phyloP scores from a whole-genome alignment of 1,140 invertebrate genomes.

The Mylabris phalerata region DNA sequence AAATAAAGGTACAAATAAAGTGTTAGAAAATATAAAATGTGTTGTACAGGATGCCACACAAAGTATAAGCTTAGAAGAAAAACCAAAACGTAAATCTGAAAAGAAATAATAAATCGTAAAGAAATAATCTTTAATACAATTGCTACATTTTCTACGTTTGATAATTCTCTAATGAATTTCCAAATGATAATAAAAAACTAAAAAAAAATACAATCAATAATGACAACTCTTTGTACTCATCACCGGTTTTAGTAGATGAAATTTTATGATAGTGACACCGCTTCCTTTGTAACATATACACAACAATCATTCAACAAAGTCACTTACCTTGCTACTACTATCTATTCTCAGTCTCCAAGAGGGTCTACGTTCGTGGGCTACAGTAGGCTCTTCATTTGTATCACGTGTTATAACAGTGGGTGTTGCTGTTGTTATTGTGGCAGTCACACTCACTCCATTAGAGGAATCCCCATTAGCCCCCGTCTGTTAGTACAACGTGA shows the following conservation, averaged over 20 bases:
- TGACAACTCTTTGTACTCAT: too few relatives aligned
- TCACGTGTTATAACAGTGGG: constrained; percentile 34
- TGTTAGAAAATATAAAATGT: constrained; percentile 13
- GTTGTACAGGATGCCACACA: constrained; percentile 23
- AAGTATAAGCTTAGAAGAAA: constrained; percentile 28
- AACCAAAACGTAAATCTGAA: constrained; percentile 24
- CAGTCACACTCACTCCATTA: constrained; percentile 45
- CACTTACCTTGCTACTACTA: constrained; percentile 69
- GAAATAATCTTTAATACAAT: neutral
- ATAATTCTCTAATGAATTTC: too few relatives aligned
- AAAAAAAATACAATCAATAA: too few relatives aligned
- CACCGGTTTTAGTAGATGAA: too few relatives aligned
- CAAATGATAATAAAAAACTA: too few relatives aligned
- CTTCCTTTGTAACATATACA: too few relatives aligned
- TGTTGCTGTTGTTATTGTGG: constrained; percentile 51
- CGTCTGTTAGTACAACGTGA: constrained; percentile 21
- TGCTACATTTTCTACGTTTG: too few relatives aligned
- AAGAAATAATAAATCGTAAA: constrained; percentile 14
- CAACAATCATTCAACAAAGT: neutral
- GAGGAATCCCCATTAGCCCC: constrained; percentile 25
- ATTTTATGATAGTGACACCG: too few relatives aligned
- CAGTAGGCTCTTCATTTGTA: constrained; percentile 30
- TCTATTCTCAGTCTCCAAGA: constrained; percentile 86
- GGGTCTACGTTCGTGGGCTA: constrained; percentile 64
- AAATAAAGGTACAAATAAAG: constrained; percentile 4